Evolutionary conservation across 2,113 vertebrate species (phyloP), one percentile per base, ranked within the genome.

Genomic region (Pangasianodon gigas): DNA sequence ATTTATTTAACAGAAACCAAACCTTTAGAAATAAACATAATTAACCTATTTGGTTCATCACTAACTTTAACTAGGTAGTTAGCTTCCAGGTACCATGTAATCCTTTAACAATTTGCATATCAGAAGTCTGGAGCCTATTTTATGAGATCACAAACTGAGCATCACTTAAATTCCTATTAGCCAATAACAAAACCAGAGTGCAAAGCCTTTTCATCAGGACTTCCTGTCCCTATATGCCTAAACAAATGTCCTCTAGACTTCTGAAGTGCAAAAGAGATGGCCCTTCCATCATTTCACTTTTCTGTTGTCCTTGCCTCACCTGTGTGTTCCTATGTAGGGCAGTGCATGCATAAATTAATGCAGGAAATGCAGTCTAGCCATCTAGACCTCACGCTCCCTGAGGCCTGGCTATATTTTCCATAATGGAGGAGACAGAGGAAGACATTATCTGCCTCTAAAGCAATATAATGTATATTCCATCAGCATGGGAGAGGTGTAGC

Each of bases 281-380:
- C 10, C 46, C 18, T 67, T 51, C 54, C 75, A 51, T 81, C 41
- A 81, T 56, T 44, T 79, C 32, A 44, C 32, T 19, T 80, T 60
- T 19, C 18, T 71, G 16, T 41, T 14, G 77, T 82, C 58, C 44
- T 62, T n/a, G 4, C 21, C 18, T 37, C 26, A 52, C 32, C 46
- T 71, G 79, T 26, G 37, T 41, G 60, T 54, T 10, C 24, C 80
- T 54, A 71, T 58, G 48, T 58, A 74, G 80, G 65, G 14, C 60
- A 58, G 65, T 77, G 54, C 29, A 52, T 81, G 46, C 44, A 80
- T 84, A 56, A 52, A 89, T 58, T 84, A 52, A 88, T 71, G 60
- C 80, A 44, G 51, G 81, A 71, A 84, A 74, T 74, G 80, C 67
- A 46, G 65, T 46, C 37, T 69, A 56, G 65, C 37, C 51, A 71